A percentile compares a stretch with the other conserved stretches of the same genome.
These are phyloP conservation scores for Pseudomyrmex flavicornis DNA, from an alignment of 1,140 invertebrate genomes.

Conservation along the genomic window DNA sequence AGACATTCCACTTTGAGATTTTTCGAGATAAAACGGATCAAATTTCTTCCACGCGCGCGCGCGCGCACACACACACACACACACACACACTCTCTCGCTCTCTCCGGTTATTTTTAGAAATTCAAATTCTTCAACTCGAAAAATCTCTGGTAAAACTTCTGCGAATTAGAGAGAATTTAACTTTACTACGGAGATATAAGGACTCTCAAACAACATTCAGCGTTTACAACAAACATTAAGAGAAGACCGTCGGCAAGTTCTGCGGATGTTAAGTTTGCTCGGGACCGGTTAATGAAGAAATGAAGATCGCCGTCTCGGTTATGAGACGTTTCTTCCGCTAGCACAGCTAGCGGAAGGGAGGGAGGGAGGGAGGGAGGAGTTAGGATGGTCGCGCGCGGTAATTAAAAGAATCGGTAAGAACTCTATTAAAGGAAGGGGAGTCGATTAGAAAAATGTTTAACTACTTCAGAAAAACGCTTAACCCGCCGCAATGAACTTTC, in stretches of 20 bases:
- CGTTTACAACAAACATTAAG: constrained; percentile 9
- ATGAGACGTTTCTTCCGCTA: constrained; percentile 30
- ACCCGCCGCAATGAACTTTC: constrained; percentile 54
- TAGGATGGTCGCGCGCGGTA: constrained; percentile 34
- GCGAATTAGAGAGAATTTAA: neutral
- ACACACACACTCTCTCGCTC: too few species aligned
- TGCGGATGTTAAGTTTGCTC: neutral
- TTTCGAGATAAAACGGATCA: neutral
- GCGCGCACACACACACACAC: too few species aligned
- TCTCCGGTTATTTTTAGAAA: too few species aligned
- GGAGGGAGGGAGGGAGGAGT: neutral
- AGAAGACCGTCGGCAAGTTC: neutral
- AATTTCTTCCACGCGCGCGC: too few species aligned
- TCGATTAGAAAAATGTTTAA: constrained; percentile 62
- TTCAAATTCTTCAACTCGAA: too few species aligned
- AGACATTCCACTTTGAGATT: constrained; percentile 9
- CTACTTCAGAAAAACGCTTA: constrained; percentile 55
- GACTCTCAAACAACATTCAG: neutral
- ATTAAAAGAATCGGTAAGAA: constrained; percentile 57
- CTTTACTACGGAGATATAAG: neutral
- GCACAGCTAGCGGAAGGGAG: too few species aligned
- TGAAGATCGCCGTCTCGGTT: constrained; percentile 35
- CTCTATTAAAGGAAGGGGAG: constrained; percentile 43
- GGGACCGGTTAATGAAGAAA: constrained; percentile 38
- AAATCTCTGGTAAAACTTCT: too few species aligned